phyloP scores from a whole-genome alignment of 2,888 invertebrate species.

The Clepsis dumicolana region DNA sequence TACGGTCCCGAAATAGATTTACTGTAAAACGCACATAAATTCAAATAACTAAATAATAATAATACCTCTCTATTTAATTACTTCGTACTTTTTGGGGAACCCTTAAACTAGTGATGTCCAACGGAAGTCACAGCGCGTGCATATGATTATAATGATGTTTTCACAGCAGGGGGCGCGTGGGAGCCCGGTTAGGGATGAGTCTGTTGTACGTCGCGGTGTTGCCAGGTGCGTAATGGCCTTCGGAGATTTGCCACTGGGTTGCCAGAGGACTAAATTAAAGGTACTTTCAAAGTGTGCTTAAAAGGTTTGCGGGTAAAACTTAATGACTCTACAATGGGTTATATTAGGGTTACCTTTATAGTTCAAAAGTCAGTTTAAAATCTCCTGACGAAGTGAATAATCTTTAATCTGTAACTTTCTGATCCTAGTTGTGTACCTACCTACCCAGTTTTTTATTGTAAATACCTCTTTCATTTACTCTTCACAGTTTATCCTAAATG shows the following conservation, averaged over 20 bases:
- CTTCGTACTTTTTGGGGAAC: conserved; percentile 12
- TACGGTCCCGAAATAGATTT: too few relatives aligned
- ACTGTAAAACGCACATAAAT: too few relatives aligned
- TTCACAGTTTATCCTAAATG: too few relatives aligned
- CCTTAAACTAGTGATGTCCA: conserved; percentile 58
- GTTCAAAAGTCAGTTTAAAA: background rate
- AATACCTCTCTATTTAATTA: too few relatives aligned
- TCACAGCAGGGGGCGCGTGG: conserved; percentile 71
- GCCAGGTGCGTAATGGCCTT: conserved; percentile 38
- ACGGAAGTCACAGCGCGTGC: conserved; percentile 76
- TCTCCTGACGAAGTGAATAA: too few relatives aligned
- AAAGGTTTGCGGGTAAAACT: background rate
- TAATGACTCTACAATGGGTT: background rate
- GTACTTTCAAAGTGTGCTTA: background rate
- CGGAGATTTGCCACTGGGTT: conserved; percentile 27
- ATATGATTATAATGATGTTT: conserved; percentile 83
- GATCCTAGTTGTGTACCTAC: too few relatives aligned
- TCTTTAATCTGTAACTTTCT: too few relatives aligned
- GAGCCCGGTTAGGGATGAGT: conserved; percentile 58
- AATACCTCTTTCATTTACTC: too few relatives aligned
- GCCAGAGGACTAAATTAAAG: conserved; percentile 16
- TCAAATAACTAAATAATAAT: too few relatives aligned
- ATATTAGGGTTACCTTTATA: background rate
- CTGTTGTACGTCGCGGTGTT: conserved; percentile 9
- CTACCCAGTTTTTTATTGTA: too few relatives aligned